Conservation (phyloP, 2,113 vertebrate species). For the Prolemur simus region DNA sequence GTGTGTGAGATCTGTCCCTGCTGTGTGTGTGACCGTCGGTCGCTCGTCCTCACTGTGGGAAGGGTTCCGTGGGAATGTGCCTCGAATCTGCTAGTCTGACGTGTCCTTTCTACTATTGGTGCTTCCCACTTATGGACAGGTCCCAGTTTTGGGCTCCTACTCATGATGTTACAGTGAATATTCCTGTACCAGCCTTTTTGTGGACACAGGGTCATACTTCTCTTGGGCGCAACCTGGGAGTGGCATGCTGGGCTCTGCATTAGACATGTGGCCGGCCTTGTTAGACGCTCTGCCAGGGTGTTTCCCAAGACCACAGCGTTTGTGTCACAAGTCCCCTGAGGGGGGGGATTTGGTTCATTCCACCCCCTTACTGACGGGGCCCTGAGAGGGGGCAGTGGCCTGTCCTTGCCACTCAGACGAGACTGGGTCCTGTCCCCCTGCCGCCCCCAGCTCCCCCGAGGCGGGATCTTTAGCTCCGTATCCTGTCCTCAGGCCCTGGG, state of each 20-base stretch:
- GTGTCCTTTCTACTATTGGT: not conserved
- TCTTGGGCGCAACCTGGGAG: not conserved
- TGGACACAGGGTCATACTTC: not conserved
- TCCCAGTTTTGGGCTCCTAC: not conserved
- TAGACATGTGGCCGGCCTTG: not conserved
- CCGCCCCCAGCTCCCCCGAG: not conserved
- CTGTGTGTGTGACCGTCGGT: too few species aligned
- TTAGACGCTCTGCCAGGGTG: not conserved
- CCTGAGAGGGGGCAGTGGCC: not conserved
- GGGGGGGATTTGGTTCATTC: not conserved
- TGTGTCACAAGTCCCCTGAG: not conserved
- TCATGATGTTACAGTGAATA: not conserved
- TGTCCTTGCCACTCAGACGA: conserved; percentile 28
- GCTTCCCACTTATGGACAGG: not conserved
- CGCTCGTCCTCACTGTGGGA: fast-evolving
- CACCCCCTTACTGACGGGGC: too few species aligned
- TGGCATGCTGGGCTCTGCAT: not conserved
- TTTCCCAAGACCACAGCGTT: not conserved
- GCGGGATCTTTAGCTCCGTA: conserved; percentile 16
- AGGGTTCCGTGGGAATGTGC: fast-evolving
- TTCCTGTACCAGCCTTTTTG: not conserved
- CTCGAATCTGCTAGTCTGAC: not conserved
- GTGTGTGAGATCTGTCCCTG: not conserved
- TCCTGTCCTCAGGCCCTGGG: conserved; percentile 60
- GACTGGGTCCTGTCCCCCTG: conserved; percentile 54